These are phyloP conservation scores for Ptychobarbus kaznakovi DNA, from an alignment of 2,797 vertebrate genomes.

Conservation along the genomic window DNA sequence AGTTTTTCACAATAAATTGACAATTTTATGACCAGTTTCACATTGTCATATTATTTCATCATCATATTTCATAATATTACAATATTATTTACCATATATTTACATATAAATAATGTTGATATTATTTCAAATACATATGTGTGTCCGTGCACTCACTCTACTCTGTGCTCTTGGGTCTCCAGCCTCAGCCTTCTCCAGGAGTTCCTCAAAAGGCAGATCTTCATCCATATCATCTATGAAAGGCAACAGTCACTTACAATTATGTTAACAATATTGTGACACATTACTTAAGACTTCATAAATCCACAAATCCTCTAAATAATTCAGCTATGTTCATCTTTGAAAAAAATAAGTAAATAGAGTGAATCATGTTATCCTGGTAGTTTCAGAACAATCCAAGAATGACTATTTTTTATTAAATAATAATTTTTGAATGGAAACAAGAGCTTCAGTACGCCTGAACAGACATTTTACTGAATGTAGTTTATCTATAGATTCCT, in stretches of 20 bases:
- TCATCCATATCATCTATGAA: slow-evolving; percentile 51
- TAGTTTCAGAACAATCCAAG: neutral
- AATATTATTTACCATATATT: neutral
- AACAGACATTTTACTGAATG: neutral
- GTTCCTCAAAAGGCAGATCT: slow-evolving; percentile 58
- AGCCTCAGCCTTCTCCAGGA: slow-evolving; percentile 59
- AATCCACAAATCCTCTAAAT: neutral
- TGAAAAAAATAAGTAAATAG: neutral
- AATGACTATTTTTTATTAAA: too few species aligned
- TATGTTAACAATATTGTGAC: neutral
- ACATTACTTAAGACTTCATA: neutral
- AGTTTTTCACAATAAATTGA: neutral
- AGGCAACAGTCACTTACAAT: neutral
- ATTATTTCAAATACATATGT: neutral
- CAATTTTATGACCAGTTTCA: neutral
- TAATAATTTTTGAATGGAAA: neutral
- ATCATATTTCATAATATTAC: neutral
- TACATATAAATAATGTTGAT: neutral
- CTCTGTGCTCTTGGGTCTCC: slow-evolving; percentile 64
- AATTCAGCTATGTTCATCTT: neutral
- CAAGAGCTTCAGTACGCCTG: neutral
- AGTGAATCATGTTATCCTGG: too few species aligned
- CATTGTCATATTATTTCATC: neutral
- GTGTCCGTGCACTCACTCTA: slow-evolving; percentile 40
- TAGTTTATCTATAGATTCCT: neutral